These are phyloP conservation scores for Scotopteryx bipunctaria DNA, from an alignment of 2,888 invertebrate species.

Conservation along the genomic window DNA sequence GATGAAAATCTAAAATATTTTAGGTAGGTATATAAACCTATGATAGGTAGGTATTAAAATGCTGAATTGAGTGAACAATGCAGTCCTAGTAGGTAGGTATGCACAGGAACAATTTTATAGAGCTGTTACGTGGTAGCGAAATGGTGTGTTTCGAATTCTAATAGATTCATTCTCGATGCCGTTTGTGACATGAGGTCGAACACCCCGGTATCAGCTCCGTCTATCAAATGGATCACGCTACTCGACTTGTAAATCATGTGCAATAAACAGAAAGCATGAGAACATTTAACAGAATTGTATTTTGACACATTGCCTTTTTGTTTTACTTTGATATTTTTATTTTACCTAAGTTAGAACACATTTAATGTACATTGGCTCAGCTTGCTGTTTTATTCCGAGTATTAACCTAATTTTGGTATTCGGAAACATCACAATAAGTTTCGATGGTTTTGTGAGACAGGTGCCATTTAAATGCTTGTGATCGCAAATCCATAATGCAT, in stretches of 20 bases:
- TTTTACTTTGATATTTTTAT: background rate
- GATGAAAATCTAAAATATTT: too few species aligned
- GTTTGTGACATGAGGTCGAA: conserved; percentile 51
- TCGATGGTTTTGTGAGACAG: too few species aligned
- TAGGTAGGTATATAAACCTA: too few species aligned
- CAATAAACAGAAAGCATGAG: conserved; percentile 10
- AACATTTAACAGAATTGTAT: background rate
- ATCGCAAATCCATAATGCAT: too few species aligned
- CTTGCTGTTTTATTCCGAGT: too few species aligned
- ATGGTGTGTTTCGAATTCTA: conserved; percentile 64
- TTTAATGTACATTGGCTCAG: too few species aligned
- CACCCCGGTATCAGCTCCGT: conserved; percentile 39
- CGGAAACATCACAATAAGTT: too few species aligned
- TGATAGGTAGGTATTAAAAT: background rate
- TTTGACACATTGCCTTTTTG: background rate
- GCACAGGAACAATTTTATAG: conserved; percentile 29
- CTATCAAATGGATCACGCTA: conserved; percentile 43
- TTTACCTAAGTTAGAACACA: background rate
- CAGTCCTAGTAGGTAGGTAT: background rate
- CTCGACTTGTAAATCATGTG: conserved; percentile 42
- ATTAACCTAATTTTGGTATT: too few species aligned
- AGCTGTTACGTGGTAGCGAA: conserved; percentile 52
- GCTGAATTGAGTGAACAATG: background rate
- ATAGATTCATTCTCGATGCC: conserved; percentile 66
- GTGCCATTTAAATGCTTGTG: too few species aligned